Percentiles rank a stretch among this genome's conserved stretches.
Evolutionary conservation across 30 jellyfish, hydroid and myxozoan genomes (phyloP).

Genomic region (Turritopsis rubra): DNA sequence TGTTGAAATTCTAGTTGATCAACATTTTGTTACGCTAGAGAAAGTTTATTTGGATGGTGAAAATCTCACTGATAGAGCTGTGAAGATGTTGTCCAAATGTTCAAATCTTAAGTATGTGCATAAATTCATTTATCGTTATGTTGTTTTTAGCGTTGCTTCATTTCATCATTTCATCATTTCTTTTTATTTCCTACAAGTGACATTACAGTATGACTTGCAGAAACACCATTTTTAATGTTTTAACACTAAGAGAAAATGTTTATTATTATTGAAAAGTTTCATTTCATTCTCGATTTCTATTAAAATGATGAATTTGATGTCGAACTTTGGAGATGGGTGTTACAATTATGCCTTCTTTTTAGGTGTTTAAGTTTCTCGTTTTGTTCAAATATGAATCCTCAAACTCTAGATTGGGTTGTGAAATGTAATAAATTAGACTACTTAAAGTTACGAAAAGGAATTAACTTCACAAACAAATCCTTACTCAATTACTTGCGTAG

Average conservation of each 20-base stretch:
- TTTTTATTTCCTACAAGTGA: neutral
- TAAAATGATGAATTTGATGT: neutral
- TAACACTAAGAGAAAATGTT: no score
- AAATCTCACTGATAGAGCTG: constrained; percentile 48
- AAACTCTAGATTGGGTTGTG: constrained; percentile 43
- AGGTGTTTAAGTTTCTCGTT: constrained; percentile 65
- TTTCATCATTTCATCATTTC: no score
- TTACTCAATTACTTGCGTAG: constrained; percentile 34
- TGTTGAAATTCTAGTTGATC: constrained; percentile 42
- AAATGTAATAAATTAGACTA: constrained; percentile 29
- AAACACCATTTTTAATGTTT: no score
- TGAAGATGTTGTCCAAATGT: constrained; percentile 44
- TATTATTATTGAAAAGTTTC: no score
- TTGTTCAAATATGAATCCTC: constrained; percentile 61
- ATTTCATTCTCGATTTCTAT: neutral
- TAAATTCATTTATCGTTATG: neutral
- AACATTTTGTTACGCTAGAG: constrained; percentile 32
- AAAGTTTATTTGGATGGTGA: constrained; percentile 78
- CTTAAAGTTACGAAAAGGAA: constrained; percentile 62
- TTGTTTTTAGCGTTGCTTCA: neutral
- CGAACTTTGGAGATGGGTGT: neutral
- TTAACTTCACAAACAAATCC: constrained; percentile 51
- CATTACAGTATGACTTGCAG: neutral
- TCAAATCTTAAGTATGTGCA: constrained; percentile 35
- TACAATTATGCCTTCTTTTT: neutral